Conservation (phyloP, 2,113 vertebrate species). For the Paratilapia polleni region DNA sequence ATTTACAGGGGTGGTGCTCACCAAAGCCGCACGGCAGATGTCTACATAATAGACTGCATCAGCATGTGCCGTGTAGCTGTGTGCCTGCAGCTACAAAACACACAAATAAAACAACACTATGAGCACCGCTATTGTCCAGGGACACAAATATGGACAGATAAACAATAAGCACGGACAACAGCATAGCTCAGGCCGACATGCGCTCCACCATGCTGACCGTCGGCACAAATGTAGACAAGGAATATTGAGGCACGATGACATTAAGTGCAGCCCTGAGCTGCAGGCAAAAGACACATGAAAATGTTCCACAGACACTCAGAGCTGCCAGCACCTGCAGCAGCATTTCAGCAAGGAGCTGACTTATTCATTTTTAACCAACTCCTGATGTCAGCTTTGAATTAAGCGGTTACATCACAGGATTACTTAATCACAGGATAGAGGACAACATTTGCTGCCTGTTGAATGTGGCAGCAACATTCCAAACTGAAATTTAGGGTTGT, state of each 20-base stretch:
- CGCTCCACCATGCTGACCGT: not conserved
- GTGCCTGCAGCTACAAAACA: not conserved
- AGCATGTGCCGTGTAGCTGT: not conserved
- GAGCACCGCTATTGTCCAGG: not conserved
- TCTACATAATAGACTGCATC: not conserved
- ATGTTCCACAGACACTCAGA: not conserved
- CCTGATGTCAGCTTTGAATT: constrained; percentile 15
- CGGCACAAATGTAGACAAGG: not conserved
- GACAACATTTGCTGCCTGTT: not conserved
- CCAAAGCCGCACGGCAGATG: constrained; percentile 15
- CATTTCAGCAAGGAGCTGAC: not conserved
- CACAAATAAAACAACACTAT: not conserved
- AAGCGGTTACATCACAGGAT: constrained; percentile 7
- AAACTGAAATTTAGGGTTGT: not conserved
- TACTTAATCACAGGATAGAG: constrained; percentile 2
- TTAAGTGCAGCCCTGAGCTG: not conserved
- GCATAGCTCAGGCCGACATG: not conserved
- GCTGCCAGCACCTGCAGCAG: constrained; percentile 10
- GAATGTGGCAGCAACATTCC: not conserved
- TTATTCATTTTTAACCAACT: constrained; percentile 24
- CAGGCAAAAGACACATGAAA: not conserved
- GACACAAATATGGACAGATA: not conserved
- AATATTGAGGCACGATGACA: not conserved
- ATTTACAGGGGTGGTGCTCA: not conserved
- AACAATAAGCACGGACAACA: not conserved